Percentiles rank a stretch among this genome's conserved stretches.
phyloP scores from a whole-genome alignment of 2,113 vertebrate genomes.

The Protobothrops mucrosquamatus region DNA sequence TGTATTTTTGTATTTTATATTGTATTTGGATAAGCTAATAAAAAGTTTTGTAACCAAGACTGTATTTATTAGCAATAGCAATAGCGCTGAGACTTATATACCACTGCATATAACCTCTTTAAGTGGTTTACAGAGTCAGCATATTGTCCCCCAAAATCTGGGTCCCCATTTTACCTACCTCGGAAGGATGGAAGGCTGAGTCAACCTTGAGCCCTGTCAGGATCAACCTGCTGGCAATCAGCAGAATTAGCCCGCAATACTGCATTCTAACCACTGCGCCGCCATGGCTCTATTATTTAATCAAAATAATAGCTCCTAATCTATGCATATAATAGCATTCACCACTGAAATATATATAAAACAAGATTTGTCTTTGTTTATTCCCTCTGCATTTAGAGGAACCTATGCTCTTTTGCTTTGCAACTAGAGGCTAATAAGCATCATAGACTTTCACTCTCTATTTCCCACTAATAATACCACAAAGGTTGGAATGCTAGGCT shows the following conservation, averaged over 20 bases:
- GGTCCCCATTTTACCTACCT: too few relatives aligned
- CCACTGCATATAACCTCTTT: too few relatives aligned
- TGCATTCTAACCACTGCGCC: too few relatives aligned
- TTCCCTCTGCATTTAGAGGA: neutral
- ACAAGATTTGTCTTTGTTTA: accelerated
- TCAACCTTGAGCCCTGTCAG: too few relatives aligned
- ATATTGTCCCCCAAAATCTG: too few relatives aligned
- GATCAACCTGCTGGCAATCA: too few relatives aligned
- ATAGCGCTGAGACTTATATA: too few relatives aligned
- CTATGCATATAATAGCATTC: accelerated
- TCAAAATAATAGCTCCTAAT: neutral
- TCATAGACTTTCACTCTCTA: neutral
- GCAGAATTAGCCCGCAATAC: too few relatives aligned
- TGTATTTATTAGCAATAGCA: neutral
- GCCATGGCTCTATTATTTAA: neutral
- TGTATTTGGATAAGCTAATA: neutral
- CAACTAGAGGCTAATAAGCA: neutral
- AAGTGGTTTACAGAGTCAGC: too few relatives aligned
- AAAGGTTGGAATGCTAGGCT: conserved; percentile 33
- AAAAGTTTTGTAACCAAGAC: neutral
- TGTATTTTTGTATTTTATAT: neutral
- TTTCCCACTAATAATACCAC: neutral
- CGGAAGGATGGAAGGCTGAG: too few relatives aligned
- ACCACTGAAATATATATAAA: neutral
- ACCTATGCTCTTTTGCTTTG: neutral